Evolutionary conservation across 2,797 vertebrate genomes (phyloP).

Genomic region (Toxotes lorentzi): DNA sequence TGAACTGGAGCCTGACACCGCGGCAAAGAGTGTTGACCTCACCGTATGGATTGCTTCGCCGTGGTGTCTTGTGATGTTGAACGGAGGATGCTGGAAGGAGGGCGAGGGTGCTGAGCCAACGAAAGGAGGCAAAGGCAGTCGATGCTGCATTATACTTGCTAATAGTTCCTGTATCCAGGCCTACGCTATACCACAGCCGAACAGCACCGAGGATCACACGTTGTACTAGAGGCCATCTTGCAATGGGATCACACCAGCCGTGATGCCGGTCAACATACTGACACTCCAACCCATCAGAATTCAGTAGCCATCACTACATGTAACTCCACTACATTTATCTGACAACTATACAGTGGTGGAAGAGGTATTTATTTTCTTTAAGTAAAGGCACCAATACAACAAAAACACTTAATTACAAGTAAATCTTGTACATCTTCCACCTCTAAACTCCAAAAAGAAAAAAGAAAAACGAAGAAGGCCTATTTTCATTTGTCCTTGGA

Average conservation of each 20-base stretch:
- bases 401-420: neutral
- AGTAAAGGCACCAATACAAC: neutral
- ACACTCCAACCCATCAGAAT: too few relatives aligned
- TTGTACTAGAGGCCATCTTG: too few relatives aligned
- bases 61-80: constrained; percentile 32
- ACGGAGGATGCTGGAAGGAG: constrained; percentile 19
- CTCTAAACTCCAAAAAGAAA: neutral
- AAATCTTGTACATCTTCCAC: neutral
- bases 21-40: constrained; percentile 34
- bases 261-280: too few relatives aligned
- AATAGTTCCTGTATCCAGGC: constrained; percentile 57
- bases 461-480: neutral
- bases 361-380: neutral
- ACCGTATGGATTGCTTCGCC: constrained; percentile 23
- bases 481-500: neutral
- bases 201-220: constrained; percentile 6
- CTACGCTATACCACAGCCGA: constrained; percentile 14
- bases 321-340: neutral
- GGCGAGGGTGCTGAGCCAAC: constrained; percentile 34
- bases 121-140: constrained; percentile 38
- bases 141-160: constrained; percentile 66
- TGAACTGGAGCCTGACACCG: constrained; percentile 21
- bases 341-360: neutral
- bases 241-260: too few relatives aligned
- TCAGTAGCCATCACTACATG: neutral